Evolutionary conservation across 2,888 invertebrate species (phyloP).

Genomic region (Eristalinus sepulchralis): DNA sequence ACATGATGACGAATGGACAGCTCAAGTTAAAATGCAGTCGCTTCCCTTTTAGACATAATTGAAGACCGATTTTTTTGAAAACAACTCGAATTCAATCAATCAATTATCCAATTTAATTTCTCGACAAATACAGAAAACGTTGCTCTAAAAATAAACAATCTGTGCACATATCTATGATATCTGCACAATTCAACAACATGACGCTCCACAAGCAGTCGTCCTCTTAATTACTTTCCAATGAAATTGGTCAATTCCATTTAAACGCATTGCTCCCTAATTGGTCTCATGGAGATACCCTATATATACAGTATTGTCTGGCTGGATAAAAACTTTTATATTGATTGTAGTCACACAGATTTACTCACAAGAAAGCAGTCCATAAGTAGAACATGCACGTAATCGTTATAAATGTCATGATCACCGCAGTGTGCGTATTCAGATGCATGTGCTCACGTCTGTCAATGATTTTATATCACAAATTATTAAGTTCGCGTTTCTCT

Average conservation of each 20-base stretch:
- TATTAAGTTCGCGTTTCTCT: conserved; percentile 7
- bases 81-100: not conserved
- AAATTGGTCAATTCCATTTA: conserved; percentile 37
- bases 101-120: not conserved
- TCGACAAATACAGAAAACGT: not conserved
- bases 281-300: conserved; percentile 1
- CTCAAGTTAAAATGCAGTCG: too few relatives aligned
- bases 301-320: not conserved
- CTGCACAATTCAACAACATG: not conserved
- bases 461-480: conserved; percentile 23
- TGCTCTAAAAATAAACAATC: not conserved
- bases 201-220: not conserved
- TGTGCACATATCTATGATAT: not conserved
- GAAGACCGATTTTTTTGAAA: not conserved
- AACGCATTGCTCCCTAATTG: conserved; percentile 28
- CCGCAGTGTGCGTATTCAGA: not conserved
- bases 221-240: conserved; percentile 43
- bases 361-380: conserved; percentile 32
- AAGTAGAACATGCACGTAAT: conserved; percentile 34
- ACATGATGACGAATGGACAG: too few relatives aligned
- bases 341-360: conserved; percentile 12
- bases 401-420: conserved; percentile 26
- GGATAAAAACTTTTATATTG: conserved; percentile 7
- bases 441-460: not conserved
- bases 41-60: not conserved